Percentiles rank a stretch among this genome's conserved stretches.
Evolutionary conservation across 2,888 invertebrate genomes (phyloP).

Genomic region (Eristalis pertinax): DNA sequence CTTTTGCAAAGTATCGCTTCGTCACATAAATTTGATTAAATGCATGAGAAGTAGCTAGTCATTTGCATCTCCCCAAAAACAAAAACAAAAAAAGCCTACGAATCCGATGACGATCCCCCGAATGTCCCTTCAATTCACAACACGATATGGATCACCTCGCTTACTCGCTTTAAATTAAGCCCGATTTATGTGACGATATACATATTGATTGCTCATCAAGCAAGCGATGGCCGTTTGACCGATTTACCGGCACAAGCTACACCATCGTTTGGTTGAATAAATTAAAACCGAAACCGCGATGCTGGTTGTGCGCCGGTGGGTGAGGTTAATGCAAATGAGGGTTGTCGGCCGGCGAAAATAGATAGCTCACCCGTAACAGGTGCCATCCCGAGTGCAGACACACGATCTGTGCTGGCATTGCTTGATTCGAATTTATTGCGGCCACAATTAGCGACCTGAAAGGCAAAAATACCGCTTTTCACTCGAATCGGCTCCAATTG

Average conservation of each 20-base stretch:
- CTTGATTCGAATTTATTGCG: conserved; percentile 39
- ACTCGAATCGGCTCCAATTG: conserved; percentile 42
- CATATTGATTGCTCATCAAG: neutral
- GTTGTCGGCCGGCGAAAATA: neutral
- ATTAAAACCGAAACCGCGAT: neutral
- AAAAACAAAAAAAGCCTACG: too few relatives aligned
- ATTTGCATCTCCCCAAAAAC: too few relatives aligned
- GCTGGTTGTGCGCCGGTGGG: neutral
- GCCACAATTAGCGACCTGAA: neutral
- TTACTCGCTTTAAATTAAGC: neutral
- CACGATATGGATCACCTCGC: neutral
- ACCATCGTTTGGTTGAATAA: neutral
- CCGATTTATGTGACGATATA: neutral
- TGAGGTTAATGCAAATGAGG: neutral
- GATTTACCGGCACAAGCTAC: neutral
- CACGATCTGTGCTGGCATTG: neutral
- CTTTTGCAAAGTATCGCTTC: too few relatives aligned
- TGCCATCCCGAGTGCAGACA: neutral
- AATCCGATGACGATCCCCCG: too few relatives aligned
- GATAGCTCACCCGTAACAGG: neutral
- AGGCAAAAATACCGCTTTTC: conserved; percentile 27
- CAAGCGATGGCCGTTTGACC: neutral
- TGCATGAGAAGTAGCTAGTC: too few relatives aligned
- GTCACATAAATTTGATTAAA: too few relatives aligned
- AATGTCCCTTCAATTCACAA: neutral